Evolutionary conservation across 2,113 vertebrate genomes (phyloP), one percentile per base, ranked within the genome.

Genomic region (Bombycilla garrulus): DNA sequence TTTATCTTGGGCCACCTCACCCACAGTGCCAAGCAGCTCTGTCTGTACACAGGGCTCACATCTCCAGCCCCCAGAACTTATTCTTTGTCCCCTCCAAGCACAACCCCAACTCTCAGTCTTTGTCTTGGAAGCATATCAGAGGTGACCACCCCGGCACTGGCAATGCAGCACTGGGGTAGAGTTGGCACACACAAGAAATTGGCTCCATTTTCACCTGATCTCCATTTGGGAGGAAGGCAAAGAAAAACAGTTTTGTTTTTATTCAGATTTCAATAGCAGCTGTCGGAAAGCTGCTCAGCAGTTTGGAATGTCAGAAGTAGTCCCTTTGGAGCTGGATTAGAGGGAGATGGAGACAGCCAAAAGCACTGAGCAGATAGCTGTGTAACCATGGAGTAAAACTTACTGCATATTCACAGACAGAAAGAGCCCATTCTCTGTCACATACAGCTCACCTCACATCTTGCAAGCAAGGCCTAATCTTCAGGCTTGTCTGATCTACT

Each of bases 271-370:
- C 86, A 96, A 81, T 73, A 82, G 88, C 84, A 95, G 88, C 72
- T 96, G 90, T 92, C 3, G 11, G 91, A 96, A 95, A 95, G 84
- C 93, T 69, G 89, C 89, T 97, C 94, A 95, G 73, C 89, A 76
- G 86, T 95, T 93, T 93, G 94, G 91, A 97, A 96, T 95, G 91
- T 95, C 66, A 79, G 26, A 84, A 94, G 69, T 38, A 80, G 83
- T 93, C 91, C 93, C 92, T 70, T 80, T 94, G 86, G 93, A 96
- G 65, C 86, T 87, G 78, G 54, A 72, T 89, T 92, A 89, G 76
- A 80, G 51, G 42, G 58, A 76, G 76, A 81, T 18, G 31, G 69
- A 85, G 77, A 76, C 82, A 85, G 94, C 86, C 83, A 95, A 95
- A 67, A 92, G 73, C 36, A 42, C 65, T 67, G 56, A 85, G 57